Evolutionary conservation across 2,113 vertebrate species (phyloP), one percentile per base, ranked within the genome.

Genomic region (Pyrgilauda ruficollis): DNA sequence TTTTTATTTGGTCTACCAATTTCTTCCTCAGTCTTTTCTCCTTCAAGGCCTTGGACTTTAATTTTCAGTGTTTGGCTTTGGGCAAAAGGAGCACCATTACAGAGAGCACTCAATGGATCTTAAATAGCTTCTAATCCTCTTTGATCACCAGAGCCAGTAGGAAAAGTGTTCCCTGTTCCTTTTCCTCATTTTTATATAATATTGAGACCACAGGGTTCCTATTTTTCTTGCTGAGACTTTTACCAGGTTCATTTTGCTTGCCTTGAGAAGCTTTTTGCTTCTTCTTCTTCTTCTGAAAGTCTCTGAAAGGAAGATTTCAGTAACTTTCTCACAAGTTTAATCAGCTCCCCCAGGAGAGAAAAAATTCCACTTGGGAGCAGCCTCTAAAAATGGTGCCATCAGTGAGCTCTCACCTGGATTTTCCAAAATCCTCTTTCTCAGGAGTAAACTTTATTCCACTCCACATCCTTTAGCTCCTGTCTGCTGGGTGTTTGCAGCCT

Each of bases 401-500:
- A 47, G n/a, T 33, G 52, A 22, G 56, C 19, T n/a, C 1, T 86
- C 84, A 70, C 52, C 64, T 56, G 87, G 86, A 22, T 59, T 80
- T 74, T 55, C 67, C 68, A 63, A 73, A 84, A 16, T 35, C 9
- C n/a, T 5, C 2, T 74, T 64, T 44, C 47, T 89, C 53, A 33
- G 39, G 50, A 46, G 5, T 11, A 14, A 78, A 33, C 35, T 28
- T 55, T 46, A 12, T 41, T 56, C 47, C 14, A 28, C 33, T 46
- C 53, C 84, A 9, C 28, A 18, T 43, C 59, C 44, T 53, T 89
- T 46, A 15, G 14, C 62, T 84, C 27, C 16, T 50, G 1, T 11
- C 39, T 88, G n/a, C 80, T 85, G 81, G 33, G 67, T 91, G 92
- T 53, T 84, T 94, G 69, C 39, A 74, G 84, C 75, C 90, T 96